Base-by-base conservation (phyloP, 2,888 invertebrate species). In the Ophonus ardosiacus region DNA sequence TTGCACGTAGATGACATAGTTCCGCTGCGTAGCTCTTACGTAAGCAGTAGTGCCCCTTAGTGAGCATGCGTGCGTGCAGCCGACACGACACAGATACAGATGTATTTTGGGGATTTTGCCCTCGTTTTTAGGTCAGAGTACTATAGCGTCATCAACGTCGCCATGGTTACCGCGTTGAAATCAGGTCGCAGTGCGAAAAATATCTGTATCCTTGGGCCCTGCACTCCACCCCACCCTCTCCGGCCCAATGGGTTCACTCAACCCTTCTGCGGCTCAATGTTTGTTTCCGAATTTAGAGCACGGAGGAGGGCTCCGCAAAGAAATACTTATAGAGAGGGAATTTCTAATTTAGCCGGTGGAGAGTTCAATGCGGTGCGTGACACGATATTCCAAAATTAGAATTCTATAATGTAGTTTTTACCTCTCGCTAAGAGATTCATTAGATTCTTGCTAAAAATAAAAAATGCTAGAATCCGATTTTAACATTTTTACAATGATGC, bases 61-160 rank as follows among this genome's bases (percentile, higher is more conserved):
- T 38, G 31, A 40, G 71, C 71, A 40, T 40, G 71, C 71, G 71
- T 40, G 40, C 15, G 0, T 74, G 71, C 71, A 71, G 71, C 40
- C 71, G 40, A 40, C 71, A 17, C 71, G 78, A 57, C 78, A 78
- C 78, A 78, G 78, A 57, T 78, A 78, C 78, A 57, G 57, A 57
- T 78, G 57, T 78, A 57, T 78, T 83, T 71, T 40, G 38, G 74
- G 71, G 71, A 71, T 83, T 71, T 83, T 83, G 76, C 65, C 31
- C 31, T 80, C 79, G 56, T 80, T 85, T 80, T 85, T 85, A 85
- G 85, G 85, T 85, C 85, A 85, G 40, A 79, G 80, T 80, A 51
- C 85, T 71, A 85, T 85, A 85, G 85, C 85, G 85, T 85, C 85
- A 85, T 85, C 68, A 85, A 24, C 80, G 85, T 80, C 80, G 80